Evolutionary conservation across 2,888 invertebrate genomes (phyloP).

Genomic region (Ennomos quercinarius): DNA sequence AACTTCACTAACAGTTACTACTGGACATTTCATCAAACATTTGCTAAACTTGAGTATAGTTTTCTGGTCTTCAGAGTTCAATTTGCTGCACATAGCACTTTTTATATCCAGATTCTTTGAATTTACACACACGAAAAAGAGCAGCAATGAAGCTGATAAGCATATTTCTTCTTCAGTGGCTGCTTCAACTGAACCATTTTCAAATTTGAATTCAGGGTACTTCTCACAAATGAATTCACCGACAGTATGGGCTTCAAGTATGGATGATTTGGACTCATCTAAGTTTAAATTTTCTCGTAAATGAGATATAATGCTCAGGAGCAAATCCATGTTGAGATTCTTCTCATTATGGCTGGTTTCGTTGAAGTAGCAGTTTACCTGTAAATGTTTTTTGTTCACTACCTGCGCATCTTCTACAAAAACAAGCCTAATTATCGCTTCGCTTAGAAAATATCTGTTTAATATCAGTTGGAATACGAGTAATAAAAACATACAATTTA

Average conservation of each 20-base stretch:
- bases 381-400: constrained; percentile 24
- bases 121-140: constrained; percentile 81
- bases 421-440: no score
- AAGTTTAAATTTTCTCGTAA: constrained; percentile 72
- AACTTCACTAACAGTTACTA: constrained; percentile 69
- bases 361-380: constrained; percentile 81
- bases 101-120: constrained; percentile 83
- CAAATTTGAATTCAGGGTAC: constrained; percentile 81
- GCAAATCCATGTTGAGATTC: constrained; percentile 58
- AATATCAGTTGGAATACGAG: no score
- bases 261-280: constrained; percentile 73
- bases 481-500: no score
- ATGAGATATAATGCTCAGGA: constrained; percentile 69
- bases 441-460: no score
- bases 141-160: constrained; percentile 78
- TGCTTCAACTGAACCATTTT: constrained; percentile 62
- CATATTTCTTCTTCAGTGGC: constrained; percentile 65
- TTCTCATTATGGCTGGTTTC: constrained; percentile 54
- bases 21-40: constrained; percentile 75
- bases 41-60: constrained; percentile 83
- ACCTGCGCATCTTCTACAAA: no score
- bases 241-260: constrained; percentile 68
- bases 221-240: constrained; percentile 73
- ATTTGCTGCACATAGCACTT: constrained; percentile 82
- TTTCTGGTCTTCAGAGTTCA: constrained; percentile 81